Evolutionary conservation across 1,140 invertebrate species (phyloP).

Genomic region (Magallana ariakensis): DNA sequence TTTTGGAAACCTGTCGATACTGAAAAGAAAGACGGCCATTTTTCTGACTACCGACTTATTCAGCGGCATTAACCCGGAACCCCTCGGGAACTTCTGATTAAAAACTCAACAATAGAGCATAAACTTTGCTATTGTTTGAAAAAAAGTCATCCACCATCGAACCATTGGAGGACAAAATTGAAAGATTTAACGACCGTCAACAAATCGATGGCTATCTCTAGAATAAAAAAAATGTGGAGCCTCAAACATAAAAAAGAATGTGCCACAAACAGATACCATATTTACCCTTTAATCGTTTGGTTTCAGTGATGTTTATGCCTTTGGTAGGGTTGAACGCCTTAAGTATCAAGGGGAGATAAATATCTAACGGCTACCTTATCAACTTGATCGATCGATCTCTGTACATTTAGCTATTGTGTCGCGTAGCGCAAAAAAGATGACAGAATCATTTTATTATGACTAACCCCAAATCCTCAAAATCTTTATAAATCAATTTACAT

Average conservation of each 20-base stretch:
- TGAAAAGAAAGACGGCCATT: not conserved
- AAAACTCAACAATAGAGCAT: slow-evolving; percentile 3
- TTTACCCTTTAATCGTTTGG: not conserved
- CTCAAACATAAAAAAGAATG: not conserved
- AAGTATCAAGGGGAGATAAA: not conserved
- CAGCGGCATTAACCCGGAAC: slow-evolving; percentile 3
- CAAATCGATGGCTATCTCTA: not conserved
- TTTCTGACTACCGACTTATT: not conserved
- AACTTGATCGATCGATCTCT: no score
- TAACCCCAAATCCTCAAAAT: no score
- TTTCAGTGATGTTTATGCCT: not conserved
- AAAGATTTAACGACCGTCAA: not conserved
- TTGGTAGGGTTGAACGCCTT: no score
- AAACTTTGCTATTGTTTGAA: slow-evolving; percentile 10
- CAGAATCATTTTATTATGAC: no score
- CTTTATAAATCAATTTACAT: no score
- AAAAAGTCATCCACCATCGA: slow-evolving; percentile 10
- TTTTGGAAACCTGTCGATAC: slow-evolving; percentile 11
- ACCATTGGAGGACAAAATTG: slow-evolving; percentile 22
- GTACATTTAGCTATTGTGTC: no score
- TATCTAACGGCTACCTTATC: not conserved
- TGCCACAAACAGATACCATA: not conserved
- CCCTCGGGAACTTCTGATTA: slow-evolving; percentile 10
- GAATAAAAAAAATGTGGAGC: not conserved
- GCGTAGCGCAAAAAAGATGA: no score